Base-by-base conservation (phyloP, 2,888 invertebrate species). In the Apodemia mormo region DNA sequence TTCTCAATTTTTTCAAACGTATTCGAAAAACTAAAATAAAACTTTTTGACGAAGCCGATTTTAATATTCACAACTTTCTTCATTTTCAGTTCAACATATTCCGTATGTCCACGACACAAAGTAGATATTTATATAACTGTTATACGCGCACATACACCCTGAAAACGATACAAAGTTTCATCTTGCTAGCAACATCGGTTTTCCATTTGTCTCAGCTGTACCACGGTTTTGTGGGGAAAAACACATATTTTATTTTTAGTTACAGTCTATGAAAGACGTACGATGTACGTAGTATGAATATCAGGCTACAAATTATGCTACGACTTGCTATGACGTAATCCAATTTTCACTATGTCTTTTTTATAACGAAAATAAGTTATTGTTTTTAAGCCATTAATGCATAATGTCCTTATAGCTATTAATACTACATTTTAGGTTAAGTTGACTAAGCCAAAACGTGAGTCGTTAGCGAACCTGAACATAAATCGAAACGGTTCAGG, bases 161-260 rank as follows among this genome's bases (percentile, higher is more conserved):
- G 14, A 22, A 58, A 58, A 58, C 30, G 30, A 61, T 33, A 33
- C 5, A 61, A 49, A 49, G 14, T 61, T 10, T 33, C 5, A 61
- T 61, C 7, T 33, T 33, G 14, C 61, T 33, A 14, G 33, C 29
- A 61, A 61, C 61, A 61, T 61, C 61, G 33, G 33, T 33, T 61
- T 61, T 61, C 61, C 33, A 61, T 61, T 61, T 61, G 33, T 33
- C 29, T 30, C 30, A 49, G 49, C 49, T 14, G 49, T 49, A 49
- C 14, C 49, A 49, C 49, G 14, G 49, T 14, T 49, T 49, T 49
- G 49, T 14, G 49, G 14, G 49, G 22, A 14, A 49, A 49, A 49
- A 49, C 49, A 49, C 14, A 49, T 14, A 49, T 49, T 49, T 49
- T 49, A 49, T 14, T 14, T 49, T 49, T 49, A 49, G 49, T 14